A percentile compares a stretch with the other conserved stretches of the same genome.
These are phyloP conservation scores for Salarias fasciatus DNA, from an alignment of 2,797 vertebrate genomes.

Conservation along the genomic window DNA sequence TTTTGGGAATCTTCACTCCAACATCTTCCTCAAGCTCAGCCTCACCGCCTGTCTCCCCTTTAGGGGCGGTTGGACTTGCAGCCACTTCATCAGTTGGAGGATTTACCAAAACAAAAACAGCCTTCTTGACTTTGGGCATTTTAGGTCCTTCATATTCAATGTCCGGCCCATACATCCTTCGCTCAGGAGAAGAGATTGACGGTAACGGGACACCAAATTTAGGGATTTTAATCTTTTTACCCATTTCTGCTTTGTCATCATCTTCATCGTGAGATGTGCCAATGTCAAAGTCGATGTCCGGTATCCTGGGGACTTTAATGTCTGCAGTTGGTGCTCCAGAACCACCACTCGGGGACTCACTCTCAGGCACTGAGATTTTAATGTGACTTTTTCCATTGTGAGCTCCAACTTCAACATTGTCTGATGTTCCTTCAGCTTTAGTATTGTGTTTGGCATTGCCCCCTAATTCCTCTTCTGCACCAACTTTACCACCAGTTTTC, in stretches of 20 bases:
- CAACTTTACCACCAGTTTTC: constrained; percentile 61
- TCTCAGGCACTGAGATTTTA: constrained; percentile 23
- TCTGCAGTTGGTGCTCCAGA: constrained; percentile 35
- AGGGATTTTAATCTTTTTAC: constrained; percentile 83
- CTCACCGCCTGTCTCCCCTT: constrained; percentile 43
- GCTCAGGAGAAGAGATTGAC: constrained; percentile 70
- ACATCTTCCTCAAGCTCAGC: constrained; percentile 41
- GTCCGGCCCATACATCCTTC: constrained; percentile 63
- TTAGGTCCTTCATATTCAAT: constrained; percentile 74
- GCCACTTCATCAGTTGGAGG: constrained; percentile 59
- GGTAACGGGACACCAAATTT: constrained; percentile 83
- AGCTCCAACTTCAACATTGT: constrained; percentile 5
- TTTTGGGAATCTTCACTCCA: constrained; percentile 70
- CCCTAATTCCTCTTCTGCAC: constrained; percentile 35
- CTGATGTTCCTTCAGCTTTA: too few relatives aligned
- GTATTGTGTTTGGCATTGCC: constrained; percentile 13
- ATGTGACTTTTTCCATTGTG: constrained; percentile 50
- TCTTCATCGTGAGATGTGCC: constrained; percentile 58
- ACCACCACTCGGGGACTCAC: constrained; percentile 40
- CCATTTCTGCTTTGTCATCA: constrained; percentile 48
- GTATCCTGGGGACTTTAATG: constrained; percentile 70
- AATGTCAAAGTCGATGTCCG: constrained; percentile 82
- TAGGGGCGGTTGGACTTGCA: constrained; percentile 25
- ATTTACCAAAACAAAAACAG: constrained; percentile 79
- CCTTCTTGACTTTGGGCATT: constrained; percentile 83